These are phyloP conservation scores for Spongilla lacustris DNA, from an alignment of 37 sponge, comb jelly and placozoan genomes.

Conservation along the genomic window DNA sequence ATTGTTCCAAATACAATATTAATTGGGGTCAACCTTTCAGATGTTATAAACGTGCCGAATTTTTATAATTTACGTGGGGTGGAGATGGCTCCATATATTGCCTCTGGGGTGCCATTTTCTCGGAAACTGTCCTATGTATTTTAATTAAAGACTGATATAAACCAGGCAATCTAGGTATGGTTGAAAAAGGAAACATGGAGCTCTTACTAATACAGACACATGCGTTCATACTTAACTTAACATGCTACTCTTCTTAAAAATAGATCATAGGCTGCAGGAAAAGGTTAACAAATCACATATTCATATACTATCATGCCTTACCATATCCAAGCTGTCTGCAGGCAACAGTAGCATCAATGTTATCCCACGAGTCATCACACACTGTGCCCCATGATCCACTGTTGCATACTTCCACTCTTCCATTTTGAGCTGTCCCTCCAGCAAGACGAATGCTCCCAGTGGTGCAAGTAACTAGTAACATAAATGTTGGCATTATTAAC, in stretches of 20 bases:
- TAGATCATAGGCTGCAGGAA: neutral
- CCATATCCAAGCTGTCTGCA: conserved; percentile 49
- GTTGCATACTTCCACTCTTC: conserved; percentile 47
- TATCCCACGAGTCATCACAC: conserved; percentile 56
- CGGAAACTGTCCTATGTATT: too few relatives aligned
- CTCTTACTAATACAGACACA: neutral
- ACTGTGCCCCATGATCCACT: conserved; percentile 52
- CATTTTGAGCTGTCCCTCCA: conserved; percentile 18
- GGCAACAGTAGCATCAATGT: conserved; percentile 32
- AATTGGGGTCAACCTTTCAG: too few relatives aligned
- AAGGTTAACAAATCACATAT: neutral
- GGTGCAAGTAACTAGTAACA: conserved; percentile 4
- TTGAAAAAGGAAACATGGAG: neutral
- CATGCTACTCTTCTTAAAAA: neutral
- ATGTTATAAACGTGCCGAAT: too few relatives aligned
- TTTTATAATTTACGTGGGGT: too few relatives aligned
- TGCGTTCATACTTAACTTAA: neutral
- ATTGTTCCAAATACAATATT: neutral
- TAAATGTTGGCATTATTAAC: neutral
- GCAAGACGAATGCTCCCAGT: conserved; percentile 28
- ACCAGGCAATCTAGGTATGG: neutral
- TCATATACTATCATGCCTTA: neutral
- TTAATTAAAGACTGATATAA: neutral
- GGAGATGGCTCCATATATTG: too few relatives aligned
- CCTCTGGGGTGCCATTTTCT: too few relatives aligned